Evolutionary conservation across 1,140 invertebrate species (phyloP), one percentile per base, ranked within the genome.

Genomic region (Brachionus manjavacas): DNA sequence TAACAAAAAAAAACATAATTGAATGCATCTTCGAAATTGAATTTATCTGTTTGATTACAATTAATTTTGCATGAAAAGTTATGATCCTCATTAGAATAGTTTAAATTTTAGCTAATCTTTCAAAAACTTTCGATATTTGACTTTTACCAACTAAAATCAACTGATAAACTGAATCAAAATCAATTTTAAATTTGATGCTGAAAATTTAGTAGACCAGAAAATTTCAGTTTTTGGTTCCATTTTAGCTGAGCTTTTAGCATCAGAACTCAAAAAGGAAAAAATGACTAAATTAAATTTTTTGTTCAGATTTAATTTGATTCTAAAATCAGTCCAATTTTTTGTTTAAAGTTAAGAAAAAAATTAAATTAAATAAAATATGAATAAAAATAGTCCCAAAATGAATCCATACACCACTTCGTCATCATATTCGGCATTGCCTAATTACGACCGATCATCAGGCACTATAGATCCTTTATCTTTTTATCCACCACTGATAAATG

Each of bases 321-420:
- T 23, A 60, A 60, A 60, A 60, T 60, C 16, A 60, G n/a, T 1
- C 8, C 52, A 6, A 60, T 20, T 20, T 60, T 60, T 60, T 60
- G 8, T 20, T 2, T 4, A 46, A 68, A 35, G 4, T 68, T 28
- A 41, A 41, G 16, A 72, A 41, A 39, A 20, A 72, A 41, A n/a
- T 43, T 20, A 72, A 39, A 23, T 31, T 35, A 31, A 68, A 68
- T 68, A 68, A 68, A 66, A 70, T 31, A 70, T 72, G 68, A 72
- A 72, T 72, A 72, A 72, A 41, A 39, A 72, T 41, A 41, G 25
- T 31, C 66, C 68, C 9, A 72, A 72, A 72, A 72, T 72, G 28
- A 72, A 41, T 41, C 3, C 68, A 72, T 72, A 72, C 35, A 72
- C 35, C 8, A 20, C 68, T 39, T 72, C 68, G 9, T 72, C 68